Evolutionary conservation across 2,888 invertebrate genomes (phyloP).

Genomic region (Sceliomorpha sp.): DNA sequence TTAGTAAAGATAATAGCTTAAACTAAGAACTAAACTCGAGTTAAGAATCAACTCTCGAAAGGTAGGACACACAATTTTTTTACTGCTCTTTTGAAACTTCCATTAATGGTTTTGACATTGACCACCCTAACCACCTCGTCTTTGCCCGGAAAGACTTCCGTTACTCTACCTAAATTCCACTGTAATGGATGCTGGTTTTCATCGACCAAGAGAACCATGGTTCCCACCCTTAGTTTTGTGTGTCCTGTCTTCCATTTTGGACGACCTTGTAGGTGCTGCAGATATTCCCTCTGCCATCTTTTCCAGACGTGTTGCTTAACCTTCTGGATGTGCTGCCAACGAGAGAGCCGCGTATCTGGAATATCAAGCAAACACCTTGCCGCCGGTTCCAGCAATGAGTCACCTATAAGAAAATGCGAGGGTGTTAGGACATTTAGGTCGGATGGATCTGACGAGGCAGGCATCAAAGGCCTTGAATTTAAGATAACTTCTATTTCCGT

Average conservation of each 20-base stretch:
- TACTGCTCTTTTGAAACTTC: conserved; percentile 1
- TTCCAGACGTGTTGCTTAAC: conserved; percentile 54
- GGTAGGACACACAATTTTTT: conserved; percentile 4
- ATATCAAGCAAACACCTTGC: neutral
- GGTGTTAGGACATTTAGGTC: conserved; percentile 5
- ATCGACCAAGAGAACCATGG: conserved; percentile 7
- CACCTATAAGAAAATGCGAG: conserved; percentile 19
- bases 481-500: conserved; percentile 18
- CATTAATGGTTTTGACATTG: conserved; percentile 7
- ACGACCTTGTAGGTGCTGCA: conserved; percentile 46
- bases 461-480: conserved; percentile 9
- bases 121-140: conserved; percentile 6
- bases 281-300: conserved; percentile 51
- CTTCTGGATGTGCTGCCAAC: conserved; percentile 9
- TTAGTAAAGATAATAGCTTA: no score
- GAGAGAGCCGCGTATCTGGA: conserved; percentile 3
- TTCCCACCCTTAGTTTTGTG: neutral
- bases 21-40: no score
- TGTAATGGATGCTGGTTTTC: conserved; percentile 9
- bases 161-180: neutral
- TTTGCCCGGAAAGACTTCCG: conserved; percentile 1
- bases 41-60: no score
- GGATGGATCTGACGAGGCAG: conserved; percentile 16
- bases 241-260: conserved; percentile 41
- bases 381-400: neutral